Percentiles rank a stretch among this genome's conserved stretches.
Evolutionary conservation across 1,140 invertebrate genomes (phyloP).

Genomic region (Pteromalus puparum): DNA sequence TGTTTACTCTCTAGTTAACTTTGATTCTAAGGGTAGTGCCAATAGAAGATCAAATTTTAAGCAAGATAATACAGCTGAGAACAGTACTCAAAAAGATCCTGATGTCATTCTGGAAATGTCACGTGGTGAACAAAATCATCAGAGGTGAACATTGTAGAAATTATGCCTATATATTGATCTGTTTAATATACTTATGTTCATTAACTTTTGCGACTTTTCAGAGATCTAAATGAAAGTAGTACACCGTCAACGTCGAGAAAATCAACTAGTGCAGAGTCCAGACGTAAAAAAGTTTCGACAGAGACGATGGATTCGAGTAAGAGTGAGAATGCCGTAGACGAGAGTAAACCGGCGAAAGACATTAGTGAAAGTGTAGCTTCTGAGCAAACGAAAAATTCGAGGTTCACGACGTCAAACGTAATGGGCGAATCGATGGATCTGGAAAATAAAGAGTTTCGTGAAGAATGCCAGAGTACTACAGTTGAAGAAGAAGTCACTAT

Average conservation of each 20-base stretch:
- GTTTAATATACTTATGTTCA: background rate
- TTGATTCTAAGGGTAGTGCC: conserved; percentile 56
- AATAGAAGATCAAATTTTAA: conserved; percentile 55
- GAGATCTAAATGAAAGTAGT: conserved; percentile 29
- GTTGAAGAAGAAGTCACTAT: conserved; percentile 66
- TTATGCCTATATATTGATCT: background rate
- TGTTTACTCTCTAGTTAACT: conserved; percentile 62
- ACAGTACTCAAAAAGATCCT: conserved; percentile 38
- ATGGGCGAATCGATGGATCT: conserved; percentile 62
- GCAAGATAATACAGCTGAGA: conserved; percentile 47
- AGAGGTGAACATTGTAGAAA: conserved; percentile 1
- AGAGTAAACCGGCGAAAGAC: conserved; percentile 36
- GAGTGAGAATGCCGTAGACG: conserved; percentile 38
- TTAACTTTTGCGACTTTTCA: conserved; percentile 11
- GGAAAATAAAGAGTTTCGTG: conserved; percentile 60
- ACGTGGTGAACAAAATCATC: conserved; percentile 40
- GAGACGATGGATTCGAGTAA: conserved; percentile 12
- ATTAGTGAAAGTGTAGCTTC: conserved; percentile 1
- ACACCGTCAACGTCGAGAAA: conserved; percentile 40
- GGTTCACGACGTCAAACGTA: conserved; percentile 70
- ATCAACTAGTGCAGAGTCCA: conserved; percentile 24
- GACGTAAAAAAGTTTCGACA: conserved; percentile 23
- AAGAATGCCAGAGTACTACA: conserved; percentile 53
- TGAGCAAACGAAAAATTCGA: conserved; percentile 63
- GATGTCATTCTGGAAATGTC: conserved; percentile 51